Percentiles rank a stretch among this genome's conserved stretches.
phyloP scores from a whole-genome alignment of 2,113 vertebrate genomes.

The Uria lomvia region DNA sequence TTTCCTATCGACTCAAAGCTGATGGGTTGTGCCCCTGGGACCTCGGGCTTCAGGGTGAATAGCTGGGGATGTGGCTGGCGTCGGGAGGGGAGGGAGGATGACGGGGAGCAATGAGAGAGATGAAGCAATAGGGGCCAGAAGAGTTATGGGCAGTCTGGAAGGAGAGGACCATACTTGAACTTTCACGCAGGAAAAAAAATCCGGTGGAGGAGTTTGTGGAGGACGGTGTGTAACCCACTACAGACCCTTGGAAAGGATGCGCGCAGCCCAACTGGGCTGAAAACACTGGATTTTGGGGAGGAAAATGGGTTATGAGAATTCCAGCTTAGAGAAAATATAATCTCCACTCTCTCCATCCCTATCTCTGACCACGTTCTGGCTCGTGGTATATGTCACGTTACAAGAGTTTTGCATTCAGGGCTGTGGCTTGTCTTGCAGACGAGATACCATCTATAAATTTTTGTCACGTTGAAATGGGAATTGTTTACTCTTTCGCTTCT shows the following conservation, averaged over 20 bases:
- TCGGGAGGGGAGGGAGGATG: neutral
- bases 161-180: neutral
- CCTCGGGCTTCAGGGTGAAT: neutral
- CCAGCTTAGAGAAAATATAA: fast-evolving
- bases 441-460: neutral
- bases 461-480: neutral
- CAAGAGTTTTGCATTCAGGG: neutral
- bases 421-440: neutral
- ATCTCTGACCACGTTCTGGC: fast-evolving
- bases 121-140: neutral
- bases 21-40: neutral
- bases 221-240: neutral
- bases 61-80: fast-evolving
- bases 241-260: neutral
- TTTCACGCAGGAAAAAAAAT: neutral
- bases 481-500: neutral
- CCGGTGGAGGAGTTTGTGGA: neutral
- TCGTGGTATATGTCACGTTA: fast-evolving
- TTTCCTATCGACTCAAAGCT: neutral
- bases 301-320: neutral
- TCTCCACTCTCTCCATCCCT: neutral
- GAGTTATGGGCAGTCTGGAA: neutral
- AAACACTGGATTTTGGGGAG: neutral
- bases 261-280: neutral
- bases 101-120: fast-evolving